These are phyloP conservation scores for Notamacropus eugenii DNA, from an alignment of 2,797 vertebrate genomes.

Conservation along the genomic window DNA sequence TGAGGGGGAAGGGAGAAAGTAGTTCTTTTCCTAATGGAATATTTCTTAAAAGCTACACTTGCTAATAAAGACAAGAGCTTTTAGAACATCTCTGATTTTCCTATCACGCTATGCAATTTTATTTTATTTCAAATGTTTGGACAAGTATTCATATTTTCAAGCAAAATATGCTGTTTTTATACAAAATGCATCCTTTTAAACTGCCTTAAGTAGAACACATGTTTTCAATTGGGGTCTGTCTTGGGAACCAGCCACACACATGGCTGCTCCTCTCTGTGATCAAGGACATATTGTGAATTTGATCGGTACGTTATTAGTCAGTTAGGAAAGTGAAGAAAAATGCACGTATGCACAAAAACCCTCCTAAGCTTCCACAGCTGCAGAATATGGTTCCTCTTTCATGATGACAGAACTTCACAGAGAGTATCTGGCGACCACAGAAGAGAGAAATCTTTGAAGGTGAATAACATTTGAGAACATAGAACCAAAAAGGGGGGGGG, in stretches of 20 bases:
- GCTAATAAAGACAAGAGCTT: background rate
- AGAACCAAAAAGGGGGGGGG: background rate
- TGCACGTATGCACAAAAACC: background rate
- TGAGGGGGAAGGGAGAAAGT: background rate
- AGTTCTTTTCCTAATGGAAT: background rate
- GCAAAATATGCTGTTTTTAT: background rate
- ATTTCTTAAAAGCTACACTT: background rate
- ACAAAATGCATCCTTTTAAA: background rate
- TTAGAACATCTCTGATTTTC: background rate
- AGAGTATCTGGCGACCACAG: background rate
- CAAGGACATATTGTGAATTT: background rate
- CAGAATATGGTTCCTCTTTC: background rate
- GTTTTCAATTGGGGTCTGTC: background rate
- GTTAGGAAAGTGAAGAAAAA: background rate
- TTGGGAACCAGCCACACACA: background rate
- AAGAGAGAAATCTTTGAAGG: background rate
- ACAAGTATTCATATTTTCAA: background rate
- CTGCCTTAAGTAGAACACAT: background rate
- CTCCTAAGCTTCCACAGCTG: background rate
- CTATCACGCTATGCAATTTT: background rate
- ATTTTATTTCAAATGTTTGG: background rate
- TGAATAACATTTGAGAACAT: background rate
- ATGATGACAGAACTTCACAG: background rate
- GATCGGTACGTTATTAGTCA: background rate
- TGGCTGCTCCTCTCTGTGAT: background rate